These are phyloP conservation scores for Monopis laevigella DNA, from an alignment of 2,888 invertebrate genomes.

Conservation along the genomic window DNA sequence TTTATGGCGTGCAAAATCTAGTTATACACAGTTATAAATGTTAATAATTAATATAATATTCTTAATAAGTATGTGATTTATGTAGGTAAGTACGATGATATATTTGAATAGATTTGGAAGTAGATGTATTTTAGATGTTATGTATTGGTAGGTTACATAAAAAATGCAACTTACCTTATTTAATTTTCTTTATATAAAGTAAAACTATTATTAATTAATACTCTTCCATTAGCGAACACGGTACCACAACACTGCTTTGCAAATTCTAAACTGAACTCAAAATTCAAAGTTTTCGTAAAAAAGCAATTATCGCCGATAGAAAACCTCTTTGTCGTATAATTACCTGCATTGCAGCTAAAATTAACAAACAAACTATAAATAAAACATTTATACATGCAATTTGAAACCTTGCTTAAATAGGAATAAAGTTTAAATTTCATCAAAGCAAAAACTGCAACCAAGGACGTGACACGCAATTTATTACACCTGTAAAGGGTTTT, in stretches of 20 bases:
- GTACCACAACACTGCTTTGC: constrained; percentile 2
- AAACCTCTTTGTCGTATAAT: constrained; percentile 5
- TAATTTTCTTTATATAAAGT: too few relatives aligned
- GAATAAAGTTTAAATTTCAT: not conserved
- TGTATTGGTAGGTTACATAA: too few relatives aligned
- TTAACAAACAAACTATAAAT: constrained; percentile 2
- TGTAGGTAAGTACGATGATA: too few relatives aligned
- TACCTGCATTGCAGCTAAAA: not conserved
- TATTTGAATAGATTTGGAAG: too few relatives aligned
- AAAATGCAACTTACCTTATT: too few relatives aligned
- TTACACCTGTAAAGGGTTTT: constrained; percentile 63
- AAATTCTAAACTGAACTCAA: constrained; percentile 2
- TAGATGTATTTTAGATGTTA: too few relatives aligned
- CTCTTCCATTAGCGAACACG: not conserved
- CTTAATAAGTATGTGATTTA: too few relatives aligned
- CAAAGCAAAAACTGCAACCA: too few relatives aligned
- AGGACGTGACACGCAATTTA: constrained; percentile 34
- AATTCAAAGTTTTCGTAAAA: constrained; percentile 2
- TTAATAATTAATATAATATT: too few relatives aligned
- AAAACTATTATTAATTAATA: too few relatives aligned
- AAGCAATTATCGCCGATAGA: constrained; percentile 4
- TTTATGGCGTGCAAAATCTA: too few relatives aligned
- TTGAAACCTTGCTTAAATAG: not conserved
- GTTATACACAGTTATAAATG: too few relatives aligned
- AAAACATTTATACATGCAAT: not conserved